Evolutionary conservation across 2,113 vertebrate genomes (phyloP).

Genomic region (Triplophysa dalaica): DNA sequence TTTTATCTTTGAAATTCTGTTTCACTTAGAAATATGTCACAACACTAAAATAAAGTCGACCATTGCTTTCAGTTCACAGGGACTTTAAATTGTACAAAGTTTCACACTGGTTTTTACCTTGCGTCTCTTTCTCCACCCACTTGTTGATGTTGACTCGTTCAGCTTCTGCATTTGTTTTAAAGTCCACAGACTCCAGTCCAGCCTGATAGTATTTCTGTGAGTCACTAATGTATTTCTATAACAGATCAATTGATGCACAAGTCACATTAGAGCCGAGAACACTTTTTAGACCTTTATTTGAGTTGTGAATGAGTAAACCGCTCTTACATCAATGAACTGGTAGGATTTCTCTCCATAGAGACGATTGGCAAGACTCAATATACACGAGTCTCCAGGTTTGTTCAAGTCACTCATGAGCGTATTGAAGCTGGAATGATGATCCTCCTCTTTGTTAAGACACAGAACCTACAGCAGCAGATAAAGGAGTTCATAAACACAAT

Average conservation of each 20-base stretch:
- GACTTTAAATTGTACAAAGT: too few relatives aligned
- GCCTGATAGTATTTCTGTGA: constrained; percentile 68
- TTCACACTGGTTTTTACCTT: constrained; percentile 59
- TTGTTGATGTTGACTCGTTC: constrained; percentile 72
- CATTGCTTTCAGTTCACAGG: background rate
- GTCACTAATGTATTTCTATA: constrained; percentile 67
- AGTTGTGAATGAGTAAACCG: background rate
- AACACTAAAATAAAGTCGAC: too few relatives aligned
- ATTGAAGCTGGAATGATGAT: constrained; percentile 76
- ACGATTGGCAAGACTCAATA: constrained; percentile 82
- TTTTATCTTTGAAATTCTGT: too few relatives aligned
- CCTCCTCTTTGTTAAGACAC: constrained; percentile 27
- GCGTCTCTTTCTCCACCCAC: constrained; percentile 75
- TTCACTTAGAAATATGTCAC: too few relatives aligned
- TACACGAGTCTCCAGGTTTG: constrained; percentile 71
- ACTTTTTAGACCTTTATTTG: too few relatives aligned
- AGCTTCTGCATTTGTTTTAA: constrained; percentile 48
- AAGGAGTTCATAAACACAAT: too few relatives aligned
- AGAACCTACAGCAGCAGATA: too few relatives aligned
- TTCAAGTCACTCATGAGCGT: constrained; percentile 77
- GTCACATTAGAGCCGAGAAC: background rate
- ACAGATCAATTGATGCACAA: background rate
- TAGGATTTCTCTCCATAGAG: constrained; percentile 87
- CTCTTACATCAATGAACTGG: constrained; percentile 79
- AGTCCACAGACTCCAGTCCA: constrained; percentile 72